A percentile compares a stretch with the other conserved stretches of the same genome.
Evolutionary conservation across 1,140 invertebrate genomes (phyloP).

Genomic region (Apis florea): DNA sequence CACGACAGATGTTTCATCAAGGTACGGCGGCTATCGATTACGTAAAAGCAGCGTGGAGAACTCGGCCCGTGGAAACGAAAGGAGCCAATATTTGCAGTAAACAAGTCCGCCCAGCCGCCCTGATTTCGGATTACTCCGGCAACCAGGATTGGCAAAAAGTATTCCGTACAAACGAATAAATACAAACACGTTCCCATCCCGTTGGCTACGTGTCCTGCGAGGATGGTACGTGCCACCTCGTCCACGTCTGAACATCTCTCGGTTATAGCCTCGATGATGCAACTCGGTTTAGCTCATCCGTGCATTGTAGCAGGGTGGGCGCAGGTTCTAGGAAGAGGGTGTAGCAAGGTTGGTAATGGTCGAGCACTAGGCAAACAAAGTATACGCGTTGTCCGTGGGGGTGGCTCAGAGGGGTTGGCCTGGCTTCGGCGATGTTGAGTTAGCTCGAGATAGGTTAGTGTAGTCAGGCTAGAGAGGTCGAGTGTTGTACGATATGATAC

Average conservation of each 20-base stretch:
- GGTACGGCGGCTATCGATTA: conserved; percentile 27
- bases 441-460: conserved; percentile 62
- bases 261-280: not conserved
- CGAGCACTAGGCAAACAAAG: conserved; percentile 69
- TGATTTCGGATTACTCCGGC: conserved; percentile 46
- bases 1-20: conserved; percentile 32
- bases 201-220: not conserved
- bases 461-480: conserved; percentile 59
- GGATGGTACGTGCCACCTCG: not conserved
- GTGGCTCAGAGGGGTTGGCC: conserved; percentile 50
- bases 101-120: conserved; percentile 30
- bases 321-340: conserved; percentile 41
- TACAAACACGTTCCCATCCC: conserved; percentile 30
- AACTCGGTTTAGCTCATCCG: conserved; percentile 45
- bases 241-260: not conserved
- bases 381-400: conserved; percentile 55
- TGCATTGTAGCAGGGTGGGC: conserved; percentile 49
- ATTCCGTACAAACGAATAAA: conserved; percentile 53
- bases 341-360: conserved; percentile 68
- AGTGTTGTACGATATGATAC: conserved; percentile 73
- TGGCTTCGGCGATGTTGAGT: conserved; percentile 65
- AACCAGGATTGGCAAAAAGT: conserved; percentile 37
- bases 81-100: conserved; percentile 42
- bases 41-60: conserved; percentile 30
- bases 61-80: conserved; percentile 17